Evolutionary conservation across 2,797 vertebrate genomes (phyloP).

Genomic region (Myripristis jacobus): DNA sequence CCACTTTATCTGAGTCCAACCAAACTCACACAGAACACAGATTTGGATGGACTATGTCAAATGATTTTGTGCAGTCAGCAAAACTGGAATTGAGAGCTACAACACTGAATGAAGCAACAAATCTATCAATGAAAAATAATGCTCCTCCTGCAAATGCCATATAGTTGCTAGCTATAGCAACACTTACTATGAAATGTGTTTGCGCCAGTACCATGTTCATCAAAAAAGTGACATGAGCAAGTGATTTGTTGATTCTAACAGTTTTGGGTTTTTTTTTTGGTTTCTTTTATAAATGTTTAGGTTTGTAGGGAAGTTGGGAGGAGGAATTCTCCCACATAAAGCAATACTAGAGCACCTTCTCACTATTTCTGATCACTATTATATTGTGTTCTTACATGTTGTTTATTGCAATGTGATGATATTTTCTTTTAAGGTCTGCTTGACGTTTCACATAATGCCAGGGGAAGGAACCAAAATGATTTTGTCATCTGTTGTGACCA

Average conservation of each 20-base stretch:
- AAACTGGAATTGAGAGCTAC: slow-evolving; percentile 9
- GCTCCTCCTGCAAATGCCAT: slow-evolving; percentile 18
- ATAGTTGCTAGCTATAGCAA: slow-evolving; percentile 26
- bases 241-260: not conserved
- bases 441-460: slow-evolving; percentile 15
- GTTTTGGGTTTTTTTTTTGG: not conserved
- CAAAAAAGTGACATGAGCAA: not conserved
- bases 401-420: slow-evolving; percentile 1
- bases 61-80: not conserved
- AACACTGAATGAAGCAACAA: slow-evolving; percentile 36
- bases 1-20: slow-evolving; percentile 14
- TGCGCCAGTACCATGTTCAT: not conserved
- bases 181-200: not conserved
- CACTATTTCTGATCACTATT: slow-evolving; percentile 15
- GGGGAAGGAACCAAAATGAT: not conserved
- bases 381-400: slow-evolving; percentile 8
- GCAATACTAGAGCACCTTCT: slow-evolving; percentile 61
- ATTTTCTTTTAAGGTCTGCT: slow-evolving; percentile 13
- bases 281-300: slow-evolving; percentile 9
- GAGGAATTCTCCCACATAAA: slow-evolving; percentile 32
- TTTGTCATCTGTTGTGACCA: not conserved
- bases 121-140: slow-evolving; percentile 8
- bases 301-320: slow-evolving; percentile 19
- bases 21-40: not conserved
- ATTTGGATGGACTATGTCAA: slow-evolving; percentile 25